Evolutionary conservation across 2,113 vertebrate species (phyloP).

Genomic region (Tragulus kanchil): DNA sequence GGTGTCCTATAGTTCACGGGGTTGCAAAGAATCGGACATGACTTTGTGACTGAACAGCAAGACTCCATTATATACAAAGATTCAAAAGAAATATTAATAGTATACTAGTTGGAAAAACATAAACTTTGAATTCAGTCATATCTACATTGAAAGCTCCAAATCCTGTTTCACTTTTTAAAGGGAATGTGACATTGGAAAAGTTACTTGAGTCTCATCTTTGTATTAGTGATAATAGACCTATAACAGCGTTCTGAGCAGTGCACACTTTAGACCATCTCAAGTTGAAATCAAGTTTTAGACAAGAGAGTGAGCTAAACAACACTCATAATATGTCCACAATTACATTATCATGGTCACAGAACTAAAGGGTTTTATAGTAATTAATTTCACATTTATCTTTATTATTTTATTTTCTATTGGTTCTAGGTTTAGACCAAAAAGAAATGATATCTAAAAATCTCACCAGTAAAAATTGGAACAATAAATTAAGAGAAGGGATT

Average conservation of each 20-base stretch:
- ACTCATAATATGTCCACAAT: neutral
- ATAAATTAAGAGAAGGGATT: neutral
- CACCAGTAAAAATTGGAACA: neutral
- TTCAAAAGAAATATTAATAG: neutral
- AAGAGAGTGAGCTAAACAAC: neutral
- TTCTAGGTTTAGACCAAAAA: neutral
- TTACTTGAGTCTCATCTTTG: neutral
- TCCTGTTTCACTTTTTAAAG: neutral
- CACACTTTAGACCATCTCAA: neutral
- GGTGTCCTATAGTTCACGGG: no score
- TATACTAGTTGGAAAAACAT: neutral
- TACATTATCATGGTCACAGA: neutral
- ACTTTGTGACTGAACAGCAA: no score
- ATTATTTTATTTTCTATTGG: neutral
- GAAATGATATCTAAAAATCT: neutral
- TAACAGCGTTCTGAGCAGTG: neutral
- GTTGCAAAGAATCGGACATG: no score
- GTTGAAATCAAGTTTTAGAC: neutral
- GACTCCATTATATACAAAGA: neutral
- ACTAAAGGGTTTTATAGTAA: neutral
- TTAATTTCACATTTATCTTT: neutral
- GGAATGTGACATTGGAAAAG: neutral
- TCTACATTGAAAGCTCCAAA: neutral
- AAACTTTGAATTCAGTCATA: neutral
- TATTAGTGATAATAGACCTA: neutral